Percentiles rank a stretch among this genome's conserved stretches.
Evolutionary conservation across 2,113 vertebrate species (phyloP).

Genomic region (Tragulus kanchil): DNA sequence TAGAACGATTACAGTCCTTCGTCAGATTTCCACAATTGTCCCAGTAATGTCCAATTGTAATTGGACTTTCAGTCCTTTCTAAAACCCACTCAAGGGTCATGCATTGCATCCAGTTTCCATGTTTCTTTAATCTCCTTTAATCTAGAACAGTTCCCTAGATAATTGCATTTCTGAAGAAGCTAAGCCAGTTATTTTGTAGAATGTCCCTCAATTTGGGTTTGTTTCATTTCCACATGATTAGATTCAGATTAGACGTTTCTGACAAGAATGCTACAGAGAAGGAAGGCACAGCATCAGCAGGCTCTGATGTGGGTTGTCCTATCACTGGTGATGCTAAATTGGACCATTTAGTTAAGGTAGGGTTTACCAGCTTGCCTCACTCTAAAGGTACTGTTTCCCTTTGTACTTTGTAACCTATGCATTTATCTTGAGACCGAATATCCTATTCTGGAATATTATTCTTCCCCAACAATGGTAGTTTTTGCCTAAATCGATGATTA

Average conservation of each 20-base stretch:
- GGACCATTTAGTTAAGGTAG: background rate
- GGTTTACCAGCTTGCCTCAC: background rate
- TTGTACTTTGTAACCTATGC: background rate
- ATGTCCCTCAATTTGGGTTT: background rate
- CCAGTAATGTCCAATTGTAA: background rate
- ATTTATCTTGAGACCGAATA: too few relatives aligned
- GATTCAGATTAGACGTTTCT: background rate
- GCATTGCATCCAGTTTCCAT: background rate
- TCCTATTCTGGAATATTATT: background rate
- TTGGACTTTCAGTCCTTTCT: background rate
- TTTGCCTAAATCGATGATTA: background rate
- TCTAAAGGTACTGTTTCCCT: too few relatives aligned
- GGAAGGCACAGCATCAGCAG: too few relatives aligned
- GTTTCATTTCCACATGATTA: background rate
- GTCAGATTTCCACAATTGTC: background rate
- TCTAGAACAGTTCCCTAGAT: background rate
- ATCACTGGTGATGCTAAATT: background rate
- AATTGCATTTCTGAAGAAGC: background rate
- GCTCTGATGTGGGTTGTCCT: background rate
- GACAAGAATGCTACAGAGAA: background rate
- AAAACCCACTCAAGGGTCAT: background rate
- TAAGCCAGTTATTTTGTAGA: conserved; percentile 23
- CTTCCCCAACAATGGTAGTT: background rate
- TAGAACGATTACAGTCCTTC: background rate
- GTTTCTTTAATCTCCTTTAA: background rate